Evolutionary conservation across 2,888 invertebrate species (phyloP), one percentile per base, ranked within the genome.

Genomic region (Leptarthrus brevirostris): DNA sequence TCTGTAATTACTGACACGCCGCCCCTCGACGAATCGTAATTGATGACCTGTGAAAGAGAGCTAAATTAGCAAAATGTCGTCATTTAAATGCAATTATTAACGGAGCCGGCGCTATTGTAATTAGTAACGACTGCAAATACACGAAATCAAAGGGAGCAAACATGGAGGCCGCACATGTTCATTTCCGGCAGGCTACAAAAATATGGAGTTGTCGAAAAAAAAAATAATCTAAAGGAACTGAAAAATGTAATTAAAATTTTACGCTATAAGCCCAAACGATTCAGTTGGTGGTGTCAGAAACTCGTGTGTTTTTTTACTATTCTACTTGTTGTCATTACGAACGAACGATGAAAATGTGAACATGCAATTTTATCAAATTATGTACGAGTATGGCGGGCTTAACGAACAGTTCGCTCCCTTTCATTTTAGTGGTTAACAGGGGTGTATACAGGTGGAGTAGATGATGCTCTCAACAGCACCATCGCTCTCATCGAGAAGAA

Each of bases 1-100:
- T 92, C 92, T 75, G 92, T 92, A 84, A 93, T 91, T 79, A 93
- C 91, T 80, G 91, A 91, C 79, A 93, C 91, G 71, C 92, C 93
- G 78, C 93, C 93, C 79, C 93, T 88, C 80, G 88, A 89, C 79
- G 92, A 92, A 86, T 93, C 92, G 86, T 92, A 93, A 87, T 92
- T 93, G 85, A 91, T 90, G 82, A 91, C 90, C 90, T 91, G 86
- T 73, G 85, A 85, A 72, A 76, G 75, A 40, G 73, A 61, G 24
- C 16, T 22, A 49, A 52, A 66, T 30, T 74, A 72, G 69, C 22
- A 24, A 24, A 18, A 5, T 6, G 18, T 52, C 34, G 52, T 69
- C 26, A 69, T 40, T 54, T 54, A 53, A 54, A 54, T 71, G 52
- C 71, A 52, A 40, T 40, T 54, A 71, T 71, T 18, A 64, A 14